phyloP scores from a whole-genome alignment of 37 sponge, comb jelly and placozoan species.

The Chondrosia reniformis region DNA sequence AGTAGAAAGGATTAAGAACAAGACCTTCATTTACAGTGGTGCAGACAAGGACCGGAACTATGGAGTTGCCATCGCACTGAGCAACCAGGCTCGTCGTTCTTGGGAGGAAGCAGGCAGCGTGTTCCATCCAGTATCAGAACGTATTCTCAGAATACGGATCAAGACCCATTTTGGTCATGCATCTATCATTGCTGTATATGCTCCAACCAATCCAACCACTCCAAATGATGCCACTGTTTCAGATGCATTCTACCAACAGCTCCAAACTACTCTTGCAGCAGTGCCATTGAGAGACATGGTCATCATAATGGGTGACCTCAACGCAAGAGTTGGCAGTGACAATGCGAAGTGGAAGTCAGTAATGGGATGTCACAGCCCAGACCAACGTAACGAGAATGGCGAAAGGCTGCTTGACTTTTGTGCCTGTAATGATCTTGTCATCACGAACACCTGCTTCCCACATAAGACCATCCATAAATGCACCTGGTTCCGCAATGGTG shows the following conservation, averaged over 20 bases:
- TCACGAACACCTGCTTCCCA: conserved; percentile 1
- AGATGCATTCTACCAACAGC: conserved; percentile 1
- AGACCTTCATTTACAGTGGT: conserved; percentile 2
- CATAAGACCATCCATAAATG: neutral
- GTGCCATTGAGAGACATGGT: conserved; percentile 2
- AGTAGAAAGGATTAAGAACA: neutral
- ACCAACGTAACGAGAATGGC: neutral
- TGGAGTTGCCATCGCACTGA: conserved; percentile 4
- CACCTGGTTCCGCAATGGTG: conserved; percentile 6
- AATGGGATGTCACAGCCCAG: neutral
- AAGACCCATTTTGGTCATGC: conserved; percentile 4
- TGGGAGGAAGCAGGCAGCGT: neutral
- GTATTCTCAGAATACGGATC: neutral
- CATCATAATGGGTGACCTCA: neutral
- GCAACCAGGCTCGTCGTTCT: neutral
- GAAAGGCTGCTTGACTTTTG: neutral
- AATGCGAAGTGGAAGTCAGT: neutral
- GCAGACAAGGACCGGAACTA: neutral
- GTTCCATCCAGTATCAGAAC: conserved; percentile 5
- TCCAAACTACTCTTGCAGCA: conserved; percentile 2
- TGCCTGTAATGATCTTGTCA: conserved; percentile 3
- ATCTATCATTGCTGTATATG: conserved; percentile 2
- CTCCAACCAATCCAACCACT: conserved; percentile 6
- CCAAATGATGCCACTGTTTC: neutral
- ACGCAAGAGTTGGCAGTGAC: conserved; percentile 9